Conservation (phyloP, 1,140 invertebrate genomes). For the Euwallacea similis region DNA sequence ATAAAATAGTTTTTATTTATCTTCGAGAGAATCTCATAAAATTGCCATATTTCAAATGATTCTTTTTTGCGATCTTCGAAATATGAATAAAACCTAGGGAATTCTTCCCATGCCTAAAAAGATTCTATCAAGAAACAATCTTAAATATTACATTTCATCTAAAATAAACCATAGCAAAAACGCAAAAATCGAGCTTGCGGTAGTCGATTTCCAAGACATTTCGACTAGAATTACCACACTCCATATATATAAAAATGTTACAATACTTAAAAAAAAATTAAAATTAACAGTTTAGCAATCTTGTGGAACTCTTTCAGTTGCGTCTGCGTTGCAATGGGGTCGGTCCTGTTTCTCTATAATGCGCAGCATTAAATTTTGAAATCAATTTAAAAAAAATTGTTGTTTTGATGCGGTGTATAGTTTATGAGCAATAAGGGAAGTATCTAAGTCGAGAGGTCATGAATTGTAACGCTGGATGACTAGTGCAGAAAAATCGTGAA, state of each 20-base stretch:
- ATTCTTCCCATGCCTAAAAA: no score
- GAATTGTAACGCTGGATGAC: constrained; percentile 27
- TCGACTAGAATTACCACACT: constrained; percentile 35
- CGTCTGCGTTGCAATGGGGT: neutral
- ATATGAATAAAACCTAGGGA: no score
- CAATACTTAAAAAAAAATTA: neutral
- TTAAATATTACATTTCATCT: no score
- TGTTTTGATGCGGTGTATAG: no score
- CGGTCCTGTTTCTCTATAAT: neutral
- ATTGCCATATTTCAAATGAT: no score
- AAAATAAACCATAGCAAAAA: no score
- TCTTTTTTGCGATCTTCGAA: no score
- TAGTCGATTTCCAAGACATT: neutral
- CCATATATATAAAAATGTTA: constrained; percentile 26
- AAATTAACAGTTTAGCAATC: no score
- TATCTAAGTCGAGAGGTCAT: constrained; percentile 4
- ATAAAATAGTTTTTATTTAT: no score
- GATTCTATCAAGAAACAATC: no score
- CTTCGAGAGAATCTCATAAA: no score
- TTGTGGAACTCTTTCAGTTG: neutral
- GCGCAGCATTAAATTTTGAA: neutral
- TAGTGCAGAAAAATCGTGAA: constrained; percentile 41
- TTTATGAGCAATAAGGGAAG: neutral
- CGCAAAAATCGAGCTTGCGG: no score
- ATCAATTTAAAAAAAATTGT: neutral